A percentile compares a stretch with the other conserved stretches of the same genome.
These are phyloP conservation scores for Hypomesus transpacificus DNA, from an alignment of 2,113 vertebrate species.

Conservation along the genomic window DNA sequence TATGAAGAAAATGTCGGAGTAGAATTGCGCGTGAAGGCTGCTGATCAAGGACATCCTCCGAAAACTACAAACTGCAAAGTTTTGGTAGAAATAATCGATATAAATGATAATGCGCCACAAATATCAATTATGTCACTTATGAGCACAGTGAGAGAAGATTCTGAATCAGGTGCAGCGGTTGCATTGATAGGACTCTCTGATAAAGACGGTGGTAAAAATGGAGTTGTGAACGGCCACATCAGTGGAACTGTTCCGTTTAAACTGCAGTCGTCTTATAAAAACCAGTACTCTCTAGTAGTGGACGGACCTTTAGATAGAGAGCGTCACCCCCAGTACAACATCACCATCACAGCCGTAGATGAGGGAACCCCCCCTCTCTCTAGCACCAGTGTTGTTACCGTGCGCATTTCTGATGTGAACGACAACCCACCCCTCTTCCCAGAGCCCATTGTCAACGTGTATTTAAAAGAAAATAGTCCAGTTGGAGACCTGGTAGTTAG, in stretches of 20 bases:
- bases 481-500: too few relatives aligned
- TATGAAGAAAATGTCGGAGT: too few relatives aligned
- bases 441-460: slow-evolving; percentile 46
- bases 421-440: slow-evolving; percentile 40
- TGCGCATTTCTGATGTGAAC: slow-evolving; percentile 51
- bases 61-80: slow-evolving; percentile 60
- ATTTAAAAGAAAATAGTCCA: slow-evolving; percentile 70
- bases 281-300: slow-evolving; percentile 40
- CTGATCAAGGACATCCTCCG: too few relatives aligned
- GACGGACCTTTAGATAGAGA: slow-evolving; percentile 45
- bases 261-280: slow-evolving; percentile 37
- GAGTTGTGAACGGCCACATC: too few relatives aligned
- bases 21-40: too few relatives aligned
- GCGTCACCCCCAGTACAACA: slow-evolving; percentile 38
- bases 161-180: too few relatives aligned
- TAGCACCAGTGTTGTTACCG: slow-evolving; percentile 27
- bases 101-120: slow-evolving; percentile 71
- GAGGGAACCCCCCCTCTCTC: slow-evolving; percentile 42
- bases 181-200: too few relatives aligned
- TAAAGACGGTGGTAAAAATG: too few relatives aligned
- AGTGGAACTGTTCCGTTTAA: too few relatives aligned
- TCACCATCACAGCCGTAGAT: slow-evolving; percentile 47
- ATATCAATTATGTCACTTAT: too few relatives aligned
- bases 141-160: too few relatives aligned
- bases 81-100: slow-evolving; percentile 58